phyloP scores from a whole-genome alignment of 2,797 vertebrate species.

The Eulemur mongoz region DNA sequence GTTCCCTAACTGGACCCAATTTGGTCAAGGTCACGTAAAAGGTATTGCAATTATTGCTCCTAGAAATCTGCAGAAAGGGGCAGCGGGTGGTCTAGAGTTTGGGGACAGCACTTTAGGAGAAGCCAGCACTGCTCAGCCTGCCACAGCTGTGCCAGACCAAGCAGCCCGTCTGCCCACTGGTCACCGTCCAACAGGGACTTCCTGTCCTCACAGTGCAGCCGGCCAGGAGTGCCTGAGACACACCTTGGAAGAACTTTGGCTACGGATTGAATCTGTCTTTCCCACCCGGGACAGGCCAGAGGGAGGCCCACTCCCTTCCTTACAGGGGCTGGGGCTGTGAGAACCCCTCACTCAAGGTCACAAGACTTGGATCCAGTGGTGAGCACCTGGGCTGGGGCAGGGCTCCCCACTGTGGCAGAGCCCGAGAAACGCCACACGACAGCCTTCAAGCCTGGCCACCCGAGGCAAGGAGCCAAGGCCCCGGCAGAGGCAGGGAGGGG shows the following conservation, averaged over 20 bases:
- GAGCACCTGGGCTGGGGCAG: neutral
- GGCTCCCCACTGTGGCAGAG: neutral
- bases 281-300: neutral
- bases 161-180: conserved; percentile 4
- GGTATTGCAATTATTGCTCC: neutral
- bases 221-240: neutral
- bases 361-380: neutral
- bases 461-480: neutral
- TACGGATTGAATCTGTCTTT: neutral
- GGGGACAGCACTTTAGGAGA: neutral
- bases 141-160: neutral
- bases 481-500: neutral
- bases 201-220: neutral
- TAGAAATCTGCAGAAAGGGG: neutral
- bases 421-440: neutral
- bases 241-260: neutral
- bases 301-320: neutral
- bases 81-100: neutral
- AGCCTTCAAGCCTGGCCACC: neutral
- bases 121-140: neutral
- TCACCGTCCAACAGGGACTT: neutral
- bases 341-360: neutral
- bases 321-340: neutral
- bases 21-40: neutral
- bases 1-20: neutral